phyloP scores from a whole-genome alignment of 2,888 invertebrate genomes.

The Oscheius myriophilus region DNA sequence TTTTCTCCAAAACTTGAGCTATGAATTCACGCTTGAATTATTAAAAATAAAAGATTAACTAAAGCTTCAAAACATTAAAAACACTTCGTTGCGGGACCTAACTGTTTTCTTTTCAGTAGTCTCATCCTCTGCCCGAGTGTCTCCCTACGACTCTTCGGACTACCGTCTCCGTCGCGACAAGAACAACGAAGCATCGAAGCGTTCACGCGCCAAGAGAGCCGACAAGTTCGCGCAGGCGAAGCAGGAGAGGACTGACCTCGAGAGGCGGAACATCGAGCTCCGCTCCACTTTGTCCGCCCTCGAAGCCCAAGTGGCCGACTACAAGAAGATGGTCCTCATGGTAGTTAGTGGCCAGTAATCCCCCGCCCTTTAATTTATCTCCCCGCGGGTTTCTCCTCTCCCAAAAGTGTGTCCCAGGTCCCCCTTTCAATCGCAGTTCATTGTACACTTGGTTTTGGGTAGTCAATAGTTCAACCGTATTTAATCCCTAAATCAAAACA shows the following conservation, averaged over 20 bases:
- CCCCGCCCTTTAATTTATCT: conserved; percentile 1
- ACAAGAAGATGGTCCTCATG: conserved; percentile 50
- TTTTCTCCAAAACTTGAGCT: too few species aligned
- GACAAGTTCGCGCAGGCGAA: conserved; percentile 37
- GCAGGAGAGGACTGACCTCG: conserved; percentile 34
- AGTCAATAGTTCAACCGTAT: background rate
- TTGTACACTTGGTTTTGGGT: background rate
- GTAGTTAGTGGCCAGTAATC: conserved; percentile 26
- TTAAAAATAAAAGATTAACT: too few species aligned
- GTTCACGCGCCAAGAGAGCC: conserved; percentile 46
- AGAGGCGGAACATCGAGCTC: conserved; percentile 42
- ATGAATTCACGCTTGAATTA: too few species aligned
- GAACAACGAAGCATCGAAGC: conserved; percentile 47
- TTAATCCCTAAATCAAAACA: background rate
- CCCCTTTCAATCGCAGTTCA: too few species aligned
- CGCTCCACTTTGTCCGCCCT: conserved; percentile 40
- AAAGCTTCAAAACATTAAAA: too few species aligned
- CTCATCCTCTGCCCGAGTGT: conserved; percentile 10
- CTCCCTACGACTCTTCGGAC: conserved; percentile 31
- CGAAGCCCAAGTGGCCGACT: conserved; percentile 48
- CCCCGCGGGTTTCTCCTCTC: too few species aligned
- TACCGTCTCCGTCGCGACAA: conserved; percentile 49
- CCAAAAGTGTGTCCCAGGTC: too few species aligned
- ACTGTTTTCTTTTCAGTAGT: conserved; percentile 15
- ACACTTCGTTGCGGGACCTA: too few species aligned